These are phyloP conservation scores for Gulo gulo DNA, from an alignment of 2,113 vertebrate genomes.

Conservation along the genomic window DNA sequence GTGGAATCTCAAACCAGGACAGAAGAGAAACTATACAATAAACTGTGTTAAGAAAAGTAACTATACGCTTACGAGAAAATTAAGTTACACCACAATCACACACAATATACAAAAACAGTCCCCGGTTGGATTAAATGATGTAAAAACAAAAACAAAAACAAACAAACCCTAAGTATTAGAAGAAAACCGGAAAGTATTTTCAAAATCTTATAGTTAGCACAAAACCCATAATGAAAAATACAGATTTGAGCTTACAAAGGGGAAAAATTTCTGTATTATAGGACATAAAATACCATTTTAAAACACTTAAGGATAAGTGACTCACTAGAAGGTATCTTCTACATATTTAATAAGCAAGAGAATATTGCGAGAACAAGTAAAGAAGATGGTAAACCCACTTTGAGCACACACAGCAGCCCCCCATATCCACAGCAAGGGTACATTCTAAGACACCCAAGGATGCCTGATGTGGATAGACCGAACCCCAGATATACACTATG, in stretches of 20 bases:
- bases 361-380: neutral
- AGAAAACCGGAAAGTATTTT: neutral
- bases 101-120: neutral
- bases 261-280: neutral
- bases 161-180: neutral
- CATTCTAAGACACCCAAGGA: neutral
- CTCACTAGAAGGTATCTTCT: neutral
- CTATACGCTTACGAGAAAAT: neutral
- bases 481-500: neutral
- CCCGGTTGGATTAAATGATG: neutral
- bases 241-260: neutral
- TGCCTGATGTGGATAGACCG: neutral
- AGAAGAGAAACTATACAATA: neutral
- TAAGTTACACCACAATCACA: neutral
- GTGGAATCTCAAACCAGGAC: neutral
- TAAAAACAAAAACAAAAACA: neutral
- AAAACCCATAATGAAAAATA: neutral
- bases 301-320: neutral
- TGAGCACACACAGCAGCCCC: neutral
- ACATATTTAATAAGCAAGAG: neutral
- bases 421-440: neutral
- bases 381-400: neutral
- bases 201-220: neutral
- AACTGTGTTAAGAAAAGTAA: neutral
- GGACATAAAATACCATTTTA: neutral